Evolutionary conservation across 2,888 invertebrate genomes (phyloP).

Genomic region (Apamea anceps): DNA sequence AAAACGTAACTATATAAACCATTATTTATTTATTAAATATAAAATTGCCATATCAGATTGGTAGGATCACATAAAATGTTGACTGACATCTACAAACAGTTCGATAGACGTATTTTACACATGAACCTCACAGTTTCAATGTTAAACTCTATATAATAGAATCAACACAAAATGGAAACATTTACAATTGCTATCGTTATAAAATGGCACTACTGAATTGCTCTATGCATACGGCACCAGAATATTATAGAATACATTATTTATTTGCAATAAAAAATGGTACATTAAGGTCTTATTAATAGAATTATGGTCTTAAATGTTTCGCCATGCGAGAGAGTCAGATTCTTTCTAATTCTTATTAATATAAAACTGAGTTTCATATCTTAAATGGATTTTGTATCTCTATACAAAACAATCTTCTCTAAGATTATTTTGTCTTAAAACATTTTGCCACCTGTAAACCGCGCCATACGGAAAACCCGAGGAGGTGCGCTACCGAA

Average conservation of each 20-base stretch:
- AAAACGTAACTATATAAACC: conserved; percentile 74
- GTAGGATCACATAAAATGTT: conserved; percentile 80
- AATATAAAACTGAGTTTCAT: not conserved
- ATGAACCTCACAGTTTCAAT: conserved; percentile 74
- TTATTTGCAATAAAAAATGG: not conserved
- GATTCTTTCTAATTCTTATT: not conserved
- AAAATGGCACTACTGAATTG: conserved; percentile 75
- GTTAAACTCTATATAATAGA: conserved; percentile 88
- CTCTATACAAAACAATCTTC: conserved; percentile 8
- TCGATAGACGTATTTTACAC: conserved; percentile 74
- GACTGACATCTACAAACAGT: conserved; percentile 82
- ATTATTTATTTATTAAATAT: conserved; percentile 87
- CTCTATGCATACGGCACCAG: conserved; percentile 52
- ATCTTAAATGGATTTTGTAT: not conserved
- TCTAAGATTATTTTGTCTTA: conserved; percentile 32
- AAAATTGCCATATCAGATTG: conserved; percentile 84
- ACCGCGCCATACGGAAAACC: conserved; percentile 17
- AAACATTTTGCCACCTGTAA: conserved; percentile 51
- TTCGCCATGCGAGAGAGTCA: too few relatives aligned
- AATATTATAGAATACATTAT: not conserved
- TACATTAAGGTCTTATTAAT: not conserved
- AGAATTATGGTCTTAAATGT: not conserved
- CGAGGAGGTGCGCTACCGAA: conserved; percentile 32
- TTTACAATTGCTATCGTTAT: conserved; percentile 77
- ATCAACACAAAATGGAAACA: conserved; percentile 85